A percentile compares a stretch with the other conserved stretches of the same genome.
phyloP scores from a whole-genome alignment of 92 coral and sea anemone genomes.

The Epizoanthus stellaris region DNA sequence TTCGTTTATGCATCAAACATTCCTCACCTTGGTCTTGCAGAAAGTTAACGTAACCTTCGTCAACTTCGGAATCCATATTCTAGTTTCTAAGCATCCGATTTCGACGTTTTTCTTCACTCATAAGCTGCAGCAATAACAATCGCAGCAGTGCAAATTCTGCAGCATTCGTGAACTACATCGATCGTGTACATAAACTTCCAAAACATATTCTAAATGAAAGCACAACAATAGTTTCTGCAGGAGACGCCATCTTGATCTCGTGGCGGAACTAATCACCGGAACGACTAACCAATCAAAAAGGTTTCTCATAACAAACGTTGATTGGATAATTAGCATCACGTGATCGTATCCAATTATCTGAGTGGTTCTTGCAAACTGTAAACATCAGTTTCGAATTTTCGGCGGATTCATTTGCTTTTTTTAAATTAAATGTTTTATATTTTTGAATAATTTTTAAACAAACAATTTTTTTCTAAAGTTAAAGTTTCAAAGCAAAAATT shows the following conservation, averaged over 20 bases:
- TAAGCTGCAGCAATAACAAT: background rate
- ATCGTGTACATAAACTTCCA: background rate
- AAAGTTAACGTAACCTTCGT: slow-evolving; percentile 35
- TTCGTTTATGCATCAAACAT: too few species aligned
- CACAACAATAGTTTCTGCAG: background rate
- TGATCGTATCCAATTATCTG: background rate
- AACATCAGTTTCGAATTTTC: slow-evolving; percentile 18
- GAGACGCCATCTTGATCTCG: slow-evolving; percentile 48
- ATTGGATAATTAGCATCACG: slow-evolving; percentile 34
- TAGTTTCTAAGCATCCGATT: background rate
- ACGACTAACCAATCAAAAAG: slow-evolving; percentile 15
- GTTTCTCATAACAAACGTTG: slow-evolving; percentile 23
- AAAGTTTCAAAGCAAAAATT: too few species aligned
- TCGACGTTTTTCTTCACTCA: background rate
- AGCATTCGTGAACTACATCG: background rate
- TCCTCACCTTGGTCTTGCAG: slow-evolving; percentile 42
- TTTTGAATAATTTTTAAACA: background rate
- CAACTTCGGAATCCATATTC: slow-evolving; percentile 33
- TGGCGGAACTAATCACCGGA: slow-evolving; percentile 17
- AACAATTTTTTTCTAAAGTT: too few species aligned
- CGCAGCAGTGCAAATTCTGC: background rate
- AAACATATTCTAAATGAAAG: background rate
- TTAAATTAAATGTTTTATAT: background rate
- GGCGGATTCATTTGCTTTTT: slow-evolving; percentile 1
- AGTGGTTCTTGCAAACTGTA: slow-evolving; percentile 6